phyloP scores from a whole-genome alignment of 2,888 invertebrate species.

The Andrena minutula region DNA sequence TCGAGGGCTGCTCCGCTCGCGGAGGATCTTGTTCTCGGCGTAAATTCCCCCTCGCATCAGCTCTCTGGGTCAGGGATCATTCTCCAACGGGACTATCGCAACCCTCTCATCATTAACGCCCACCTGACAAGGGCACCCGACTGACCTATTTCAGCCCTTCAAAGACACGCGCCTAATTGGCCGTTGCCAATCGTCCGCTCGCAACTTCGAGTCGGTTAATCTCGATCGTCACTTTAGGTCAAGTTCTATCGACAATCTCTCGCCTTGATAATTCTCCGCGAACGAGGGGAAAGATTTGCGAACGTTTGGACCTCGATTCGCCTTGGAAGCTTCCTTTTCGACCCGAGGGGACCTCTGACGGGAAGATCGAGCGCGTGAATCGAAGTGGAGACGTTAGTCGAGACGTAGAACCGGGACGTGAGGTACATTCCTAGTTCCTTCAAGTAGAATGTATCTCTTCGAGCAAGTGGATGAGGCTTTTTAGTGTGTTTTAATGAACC shows the following conservation, averaged over 20 bases:
- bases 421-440: background rate
- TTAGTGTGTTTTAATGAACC: constrained; percentile 9
- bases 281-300: too few species aligned
- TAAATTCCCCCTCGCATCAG: background rate
- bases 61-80: background rate
- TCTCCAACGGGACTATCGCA: background rate
- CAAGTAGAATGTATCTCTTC: constrained; percentile 9
- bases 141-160: too few species aligned
- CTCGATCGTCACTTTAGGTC: too few species aligned
- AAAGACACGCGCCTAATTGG: background rate
- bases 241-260: too few species aligned
- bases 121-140: background rate
- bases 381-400: constrained; percentile 13
- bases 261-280: too few species aligned
- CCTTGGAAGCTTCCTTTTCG: background rate
- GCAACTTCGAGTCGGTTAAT: too few species aligned
- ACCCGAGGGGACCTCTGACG: background rate
- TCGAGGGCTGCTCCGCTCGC: background rate
- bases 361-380: constrained; percentile 16
- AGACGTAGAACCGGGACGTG: background rate
- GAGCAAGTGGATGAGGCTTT: background rate
- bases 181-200: background rate
- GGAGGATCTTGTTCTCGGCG: background rate
- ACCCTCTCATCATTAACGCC: background rate
- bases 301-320: too few species aligned